Evolutionary conservation across 2,888 invertebrate genomes (phyloP), one percentile per base, ranked within the genome.

Genomic region (Acleris laterana): DNA sequence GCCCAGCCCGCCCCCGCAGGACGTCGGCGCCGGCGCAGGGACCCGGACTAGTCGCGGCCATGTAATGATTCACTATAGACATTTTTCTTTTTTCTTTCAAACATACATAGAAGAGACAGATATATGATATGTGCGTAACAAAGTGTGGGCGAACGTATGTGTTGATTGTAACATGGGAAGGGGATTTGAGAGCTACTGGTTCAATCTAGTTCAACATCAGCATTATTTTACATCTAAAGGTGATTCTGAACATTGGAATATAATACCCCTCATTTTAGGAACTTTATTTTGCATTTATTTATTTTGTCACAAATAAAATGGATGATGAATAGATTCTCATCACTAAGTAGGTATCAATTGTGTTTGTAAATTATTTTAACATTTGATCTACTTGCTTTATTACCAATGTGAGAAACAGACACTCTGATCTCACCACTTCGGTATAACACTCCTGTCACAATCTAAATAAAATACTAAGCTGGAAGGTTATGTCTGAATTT

Each of bases 111-210:
- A 81, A 85, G 82, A 86, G 81, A 88, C 79, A 74, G 82, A 85
- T 86, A 83, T 87, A 90, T 93, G 90, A 92, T 92, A 91, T 92
- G 92, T 92, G 92, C 91, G 91, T 90, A 89, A 86, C 86, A 84
- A 84, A 84, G 91, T 90, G 90, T 91, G 90, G 86, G 88, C 87
- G 84, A 89, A 81, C 83, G 87, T 89, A 87, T 90, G 89, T 88
- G 88, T 90, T 89, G 81, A 84, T 80, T 89, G 89, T 89, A 70
- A 70, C 68, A 19, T 58, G 28, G 17, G 46, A 50, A 61, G 52
- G 58, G 22, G 63, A 49, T 22, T 67, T 68, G 65, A 53, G 56
- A 65, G 63, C 65, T 66, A 48, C 44, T 51, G 13, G 20, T 20
- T 22, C 1, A 51, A 17, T n/a, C 17, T 52, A 46, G n/a, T 17